These are phyloP conservation scores for Tribolium madens DNA, from an alignment of 1,140 invertebrate genomes.

Conservation along the genomic window DNA sequence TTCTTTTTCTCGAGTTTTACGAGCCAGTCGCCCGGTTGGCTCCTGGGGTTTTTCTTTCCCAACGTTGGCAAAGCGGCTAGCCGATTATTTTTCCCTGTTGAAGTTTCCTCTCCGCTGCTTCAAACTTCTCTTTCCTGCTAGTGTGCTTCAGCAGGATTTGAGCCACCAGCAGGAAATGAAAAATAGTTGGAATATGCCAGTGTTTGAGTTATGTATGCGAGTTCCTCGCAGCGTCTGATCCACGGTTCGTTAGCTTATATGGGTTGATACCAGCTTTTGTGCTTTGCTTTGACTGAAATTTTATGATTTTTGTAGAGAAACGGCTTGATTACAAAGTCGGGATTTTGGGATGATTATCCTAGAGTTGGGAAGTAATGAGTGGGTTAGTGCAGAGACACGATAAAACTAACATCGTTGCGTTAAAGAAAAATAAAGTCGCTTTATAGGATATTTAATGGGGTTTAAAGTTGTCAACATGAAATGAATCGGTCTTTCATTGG, in stretches of 20 bases:
- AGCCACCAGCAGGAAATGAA: not conserved
- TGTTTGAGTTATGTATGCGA: conserved; percentile 52
- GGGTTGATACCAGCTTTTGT: conserved; percentile 49
- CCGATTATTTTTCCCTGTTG: conserved; percentile 15
- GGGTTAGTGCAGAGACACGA: conserved; percentile 48
- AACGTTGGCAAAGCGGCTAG: conserved; percentile 50
- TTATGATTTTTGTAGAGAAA: conserved; percentile 22
- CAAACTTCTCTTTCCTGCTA: not conserved
- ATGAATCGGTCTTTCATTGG: conserved; percentile 55
- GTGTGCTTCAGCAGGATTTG: not conserved
- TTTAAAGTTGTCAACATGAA: conserved; percentile 58
- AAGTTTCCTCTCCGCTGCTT: not conserved
- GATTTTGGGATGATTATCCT: conserved; percentile 28
- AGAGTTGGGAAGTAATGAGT: not conserved
- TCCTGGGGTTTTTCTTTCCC: conserved; percentile 53
- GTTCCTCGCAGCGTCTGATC: conserved; percentile 50
- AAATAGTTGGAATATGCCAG: not conserved
- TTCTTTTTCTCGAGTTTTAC: conserved; percentile 54
- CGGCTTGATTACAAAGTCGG: conserved; percentile 30
- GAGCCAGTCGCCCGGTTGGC: conserved; percentile 54
- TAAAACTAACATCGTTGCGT: conserved; percentile 52
- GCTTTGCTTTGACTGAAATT: conserved; percentile 39
- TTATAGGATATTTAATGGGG: conserved; percentile 58
- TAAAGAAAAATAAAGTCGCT: conserved; percentile 56
- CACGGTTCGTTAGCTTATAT: conserved; percentile 51